Base-by-base conservation (phyloP, 2,113 vertebrate genomes). In the Ondatra zibethicus region DNA sequence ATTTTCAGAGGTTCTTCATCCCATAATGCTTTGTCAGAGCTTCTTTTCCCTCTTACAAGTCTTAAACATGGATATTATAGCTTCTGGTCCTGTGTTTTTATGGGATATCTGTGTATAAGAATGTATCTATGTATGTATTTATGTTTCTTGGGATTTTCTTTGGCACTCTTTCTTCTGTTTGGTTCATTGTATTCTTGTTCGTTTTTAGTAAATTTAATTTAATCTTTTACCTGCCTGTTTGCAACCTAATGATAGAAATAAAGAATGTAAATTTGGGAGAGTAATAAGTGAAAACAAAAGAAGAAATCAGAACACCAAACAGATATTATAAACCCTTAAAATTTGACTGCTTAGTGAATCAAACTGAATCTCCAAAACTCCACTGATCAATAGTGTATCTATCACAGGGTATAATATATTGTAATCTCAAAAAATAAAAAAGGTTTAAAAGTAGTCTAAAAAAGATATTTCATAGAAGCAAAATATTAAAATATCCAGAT, bases 401-500 rank as follows among this genome's bases (percentile, higher is more conserved):
- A 89, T 8, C 17, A 78, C 58, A 42, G 33, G 45, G 47, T 47
- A 2, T 47, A 77, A 47, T 77, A 50, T 77, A 77, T 27, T 42
- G 42, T 45, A 76, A 77, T 29, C 42, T 77, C 27, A 50, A 31
- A 73, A 21, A 72, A n/a, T 65, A 58, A 81, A 70, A 92, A 63
- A 50, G 50, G 47, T 47, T 47, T 47, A 47, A 47, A 76, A 52
- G 50, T 66, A 76, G 45, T 42, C 5, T 68, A 70, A 81, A 82
- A 42, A 42, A 91, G 75, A 70, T 58, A 2, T 75, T 47, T 52
- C 36, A 21, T 91, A 85, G 9, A 55, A 63, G 63, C 63, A 70
- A 82, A 77, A 88, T 93, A 93, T 65, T 58, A 70, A 82, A 77
- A 88, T 93, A 93, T 65, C 50, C 66, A 88, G 16, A 52, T 9